Evolutionary conservation across 2,888 invertebrate species (phyloP).

Genomic region (Tenthredo scrophulariae): DNA sequence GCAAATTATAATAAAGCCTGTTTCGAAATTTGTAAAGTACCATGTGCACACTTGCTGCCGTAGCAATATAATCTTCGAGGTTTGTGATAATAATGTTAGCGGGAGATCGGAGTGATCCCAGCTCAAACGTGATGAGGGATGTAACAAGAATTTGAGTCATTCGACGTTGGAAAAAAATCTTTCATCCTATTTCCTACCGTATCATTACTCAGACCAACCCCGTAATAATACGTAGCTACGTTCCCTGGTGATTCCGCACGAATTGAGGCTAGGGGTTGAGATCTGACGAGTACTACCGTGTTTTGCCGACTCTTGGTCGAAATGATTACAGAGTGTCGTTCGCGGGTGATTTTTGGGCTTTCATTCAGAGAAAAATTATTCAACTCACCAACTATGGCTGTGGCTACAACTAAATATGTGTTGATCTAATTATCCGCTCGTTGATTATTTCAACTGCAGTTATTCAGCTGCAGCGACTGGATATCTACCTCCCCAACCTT

Average conservation of each 20-base stretch:
- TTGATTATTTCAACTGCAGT: not conserved
- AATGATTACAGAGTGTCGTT: conserved; percentile 33
- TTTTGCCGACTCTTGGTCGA: conserved; percentile 29
- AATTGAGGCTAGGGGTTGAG: conserved; percentile 1
- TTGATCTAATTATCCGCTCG: not conserved
- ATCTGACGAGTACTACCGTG: conserved; percentile 6
- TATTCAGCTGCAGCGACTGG: not conserved
- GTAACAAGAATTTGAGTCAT: not conserved
- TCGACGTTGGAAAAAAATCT: not conserved
- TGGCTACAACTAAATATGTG: not conserved
- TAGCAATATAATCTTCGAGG: not conserved
- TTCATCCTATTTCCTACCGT: not conserved
- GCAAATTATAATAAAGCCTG: too few relatives aligned
- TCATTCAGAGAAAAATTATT: not conserved
- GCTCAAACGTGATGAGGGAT: not conserved
- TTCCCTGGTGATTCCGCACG: conserved; percentile 25
- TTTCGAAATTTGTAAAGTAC: not conserved
- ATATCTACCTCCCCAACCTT: not conserved
- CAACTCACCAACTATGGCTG: not conserved
- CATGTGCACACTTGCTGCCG: not conserved
- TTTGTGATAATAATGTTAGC: not conserved
- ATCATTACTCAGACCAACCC: conserved; percentile 27
- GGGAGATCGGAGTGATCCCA: not conserved
- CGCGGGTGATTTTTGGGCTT: conserved; percentile 18
- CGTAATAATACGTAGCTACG: not conserved